phyloP scores from a whole-genome alignment of 2,797 vertebrate genomes.

The Dipus sagitta region DNA sequence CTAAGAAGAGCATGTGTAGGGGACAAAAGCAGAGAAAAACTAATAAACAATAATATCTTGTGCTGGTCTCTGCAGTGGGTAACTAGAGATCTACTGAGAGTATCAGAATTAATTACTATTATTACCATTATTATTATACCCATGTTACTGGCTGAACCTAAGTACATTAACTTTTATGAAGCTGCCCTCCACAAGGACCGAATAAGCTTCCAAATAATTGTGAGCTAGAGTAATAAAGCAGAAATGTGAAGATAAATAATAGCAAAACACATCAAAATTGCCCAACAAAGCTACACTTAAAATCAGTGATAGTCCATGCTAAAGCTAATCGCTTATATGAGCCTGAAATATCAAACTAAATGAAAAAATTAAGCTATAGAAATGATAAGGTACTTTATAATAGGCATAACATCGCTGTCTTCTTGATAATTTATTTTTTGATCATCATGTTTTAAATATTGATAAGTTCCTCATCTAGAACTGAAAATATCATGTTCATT shows the following conservation, averaged over 20 bases:
- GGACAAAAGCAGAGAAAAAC: not conserved
- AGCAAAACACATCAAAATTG: not conserved
- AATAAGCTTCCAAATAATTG: not conserved
- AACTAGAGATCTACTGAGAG: not conserved
- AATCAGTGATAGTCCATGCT: not conserved
- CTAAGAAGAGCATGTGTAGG: not conserved
- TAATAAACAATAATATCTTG: not conserved
- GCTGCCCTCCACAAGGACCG: not conserved
- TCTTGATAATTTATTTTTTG: not conserved
- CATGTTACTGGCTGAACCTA: conserved; percentile 10
- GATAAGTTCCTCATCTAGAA: not conserved
- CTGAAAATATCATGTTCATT: conserved; percentile 25
- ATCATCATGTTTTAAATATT: conserved; percentile 25
- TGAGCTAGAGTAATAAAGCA: conserved; percentile 22
- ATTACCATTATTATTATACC: not conserved
- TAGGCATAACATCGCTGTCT: not conserved
- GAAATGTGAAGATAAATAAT: conserved; percentile 14
- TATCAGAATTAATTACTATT: not conserved
- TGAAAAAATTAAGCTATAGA: not conserved
- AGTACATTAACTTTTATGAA: not conserved
- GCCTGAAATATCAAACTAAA: conserved; percentile 3
- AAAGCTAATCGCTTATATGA: conserved; percentile 3
- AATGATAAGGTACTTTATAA: conserved; percentile 13
- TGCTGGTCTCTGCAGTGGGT: not conserved
- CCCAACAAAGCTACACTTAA: conserved; percentile 11